A percentile compares a stretch with the other conserved stretches of the same genome.
These are phyloP conservation scores for Rugalucina vietnamica DNA, from an alignment of 2,888 invertebrate genomes.

Conservation along the genomic window DNA sequence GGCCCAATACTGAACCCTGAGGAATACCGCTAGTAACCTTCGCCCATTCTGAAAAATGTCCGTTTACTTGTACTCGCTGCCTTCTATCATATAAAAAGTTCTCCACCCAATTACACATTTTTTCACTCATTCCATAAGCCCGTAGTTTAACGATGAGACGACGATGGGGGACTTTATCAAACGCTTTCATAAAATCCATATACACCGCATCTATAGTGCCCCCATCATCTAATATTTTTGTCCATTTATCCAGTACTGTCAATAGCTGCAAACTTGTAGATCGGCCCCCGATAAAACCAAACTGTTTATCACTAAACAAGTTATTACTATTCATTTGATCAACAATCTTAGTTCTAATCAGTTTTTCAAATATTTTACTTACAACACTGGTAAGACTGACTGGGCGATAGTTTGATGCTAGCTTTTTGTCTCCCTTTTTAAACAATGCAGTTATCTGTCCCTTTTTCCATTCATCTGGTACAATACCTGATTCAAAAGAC, in stretches of 20 bases:
- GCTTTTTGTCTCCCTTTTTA: slow-evolving; percentile 35
- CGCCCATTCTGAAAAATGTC: not conserved
- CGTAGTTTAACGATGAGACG: slow-evolving; percentile 7
- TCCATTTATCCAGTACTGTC: slow-evolving; percentile 9
- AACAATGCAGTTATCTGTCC: slow-evolving; percentile 8
- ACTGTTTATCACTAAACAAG: slow-evolving; percentile 37
- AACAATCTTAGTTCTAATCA: slow-evolving; percentile 14
- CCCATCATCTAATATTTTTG: not conserved
- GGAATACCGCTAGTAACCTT: slow-evolving; percentile 20
- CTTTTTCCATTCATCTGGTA: slow-evolving; percentile 2
- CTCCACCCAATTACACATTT: not conserved
- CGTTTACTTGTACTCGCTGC: slow-evolving; percentile 12
- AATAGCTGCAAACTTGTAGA: slow-evolving; percentile 28
- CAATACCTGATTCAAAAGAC: not conserved
- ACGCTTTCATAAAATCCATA: slow-evolving; percentile 10
- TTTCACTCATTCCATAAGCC: slow-evolving; percentile 12
- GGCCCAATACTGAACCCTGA: slow-evolving; percentile 24
- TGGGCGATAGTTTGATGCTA: slow-evolving; percentile 26
- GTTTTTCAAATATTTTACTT: slow-evolving; percentile 11
- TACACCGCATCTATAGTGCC: not conserved
- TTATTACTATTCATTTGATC: slow-evolving; percentile 24
- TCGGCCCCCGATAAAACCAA: slow-evolving; percentile 25
- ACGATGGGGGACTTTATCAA: slow-evolving; percentile 14
- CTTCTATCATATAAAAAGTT: slow-evolving; percentile 16
- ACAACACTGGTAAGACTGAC: slow-evolving; percentile 11